Base-by-base conservation (phyloP, 2,797 vertebrate species). In the Microhierax caerulescens region DNA sequence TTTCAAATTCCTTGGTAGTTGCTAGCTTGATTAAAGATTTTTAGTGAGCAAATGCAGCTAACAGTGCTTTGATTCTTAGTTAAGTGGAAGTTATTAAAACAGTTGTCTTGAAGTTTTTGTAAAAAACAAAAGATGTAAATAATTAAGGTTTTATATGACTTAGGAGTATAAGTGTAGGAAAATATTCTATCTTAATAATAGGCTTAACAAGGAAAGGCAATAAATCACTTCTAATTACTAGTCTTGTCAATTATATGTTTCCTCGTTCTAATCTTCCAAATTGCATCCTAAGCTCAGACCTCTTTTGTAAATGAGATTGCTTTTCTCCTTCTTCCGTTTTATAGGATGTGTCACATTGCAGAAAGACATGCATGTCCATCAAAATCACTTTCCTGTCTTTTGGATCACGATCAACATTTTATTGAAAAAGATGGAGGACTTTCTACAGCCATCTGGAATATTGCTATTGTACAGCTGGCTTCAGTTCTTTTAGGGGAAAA, bases 141-240 rank as follows among this genome's bases (percentile, higher is more conserved):
- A 94, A 82, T 69, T 70, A 57, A 85, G 56, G 39, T 89, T 95
- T 94, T 81, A 60, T 72, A 23, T 60, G 92, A 10, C 20, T 88
- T 88, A 90, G 84, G 67, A 90, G 77, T 79, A 69, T 85, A 94
- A 90, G 57, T 64, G 85, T 78, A 70, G 73, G 69, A 88, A 91
- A 92, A 93, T 93, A 95, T 75, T 94, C 85, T 92, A 7, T 83
- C 80, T 89, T 92, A 95, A 95, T 95, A 95, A 90, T 15, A 81
- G 67, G 57, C 64, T 82, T 92, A 93, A 94, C 88, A 77, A 85
- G 90, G 61, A 70, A 94, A 97, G 80, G 89, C 95, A 97, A 94
- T 91, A 97, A 94, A 95, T 95, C 30, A 87, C 61, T 95, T 88
- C 82, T 97, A 95, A 97, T 97, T 96, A 68, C 45, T 94, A 82